Conservation (phyloP, 2,797 vertebrate genomes). For the Artibeus lituratus region DNA sequence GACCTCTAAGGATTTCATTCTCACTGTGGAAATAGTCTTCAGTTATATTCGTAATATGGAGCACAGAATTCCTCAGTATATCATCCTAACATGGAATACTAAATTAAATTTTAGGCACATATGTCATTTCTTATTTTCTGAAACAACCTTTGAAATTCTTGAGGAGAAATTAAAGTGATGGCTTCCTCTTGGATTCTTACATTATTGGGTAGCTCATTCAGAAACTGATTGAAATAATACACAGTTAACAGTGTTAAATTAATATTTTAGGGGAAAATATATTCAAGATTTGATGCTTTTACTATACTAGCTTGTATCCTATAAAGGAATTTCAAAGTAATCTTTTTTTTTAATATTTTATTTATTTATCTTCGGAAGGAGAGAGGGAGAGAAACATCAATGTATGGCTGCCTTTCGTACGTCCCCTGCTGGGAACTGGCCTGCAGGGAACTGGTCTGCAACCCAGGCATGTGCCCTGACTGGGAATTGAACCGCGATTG, state of each 20-base stretch:
- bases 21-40: constrained; percentile 43
- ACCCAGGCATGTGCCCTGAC: no score
- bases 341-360: no score
- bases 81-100: constrained; percentile 2
- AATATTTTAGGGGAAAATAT: background rate
- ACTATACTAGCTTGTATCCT: background rate
- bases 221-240: background rate
- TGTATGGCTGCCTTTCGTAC: no score
- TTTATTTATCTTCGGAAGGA: no score
- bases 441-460: no score
- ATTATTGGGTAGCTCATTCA: background rate
- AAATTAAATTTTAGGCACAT: constrained; percentile 10
- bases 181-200: background rate
- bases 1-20: constrained; percentile 17
- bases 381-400: no score
- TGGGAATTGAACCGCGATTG: no score
- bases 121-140: constrained; percentile 46
- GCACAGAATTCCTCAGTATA: background rate
- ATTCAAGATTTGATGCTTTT: background rate
- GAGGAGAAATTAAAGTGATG: constrained; percentile 39
- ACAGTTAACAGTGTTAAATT: background rate
- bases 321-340: constrained; percentile 8
- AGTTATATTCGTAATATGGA: background rate
- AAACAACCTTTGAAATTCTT: constrained; percentile 29
- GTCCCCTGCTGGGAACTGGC: no score